Evolutionary conservation across 2,888 invertebrate genomes (phyloP).

Genomic region (Boloria euphrosyne): DNA sequence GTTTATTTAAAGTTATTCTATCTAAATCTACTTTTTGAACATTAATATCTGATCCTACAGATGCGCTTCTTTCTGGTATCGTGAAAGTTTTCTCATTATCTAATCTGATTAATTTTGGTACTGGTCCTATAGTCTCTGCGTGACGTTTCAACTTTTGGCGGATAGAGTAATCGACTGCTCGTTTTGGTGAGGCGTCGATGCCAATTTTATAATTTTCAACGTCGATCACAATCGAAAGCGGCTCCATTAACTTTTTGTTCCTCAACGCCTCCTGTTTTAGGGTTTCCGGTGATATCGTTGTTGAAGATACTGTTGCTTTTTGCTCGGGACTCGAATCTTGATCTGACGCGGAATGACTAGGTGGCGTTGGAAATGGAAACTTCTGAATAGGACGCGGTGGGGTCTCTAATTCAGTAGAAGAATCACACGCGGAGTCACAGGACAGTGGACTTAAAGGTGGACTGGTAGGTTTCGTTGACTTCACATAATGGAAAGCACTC

Average conservation of each 20-base stretch:
- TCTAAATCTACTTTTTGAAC: conserved; percentile 39
- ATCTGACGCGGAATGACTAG: conserved; percentile 82
- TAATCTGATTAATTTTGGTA: conserved; percentile 58
- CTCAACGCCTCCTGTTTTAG: conserved; percentile 62
- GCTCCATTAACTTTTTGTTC: conserved; percentile 71
- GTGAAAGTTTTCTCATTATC: conserved; percentile 50
- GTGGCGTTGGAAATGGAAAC: conserved; percentile 81
- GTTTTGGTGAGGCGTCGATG: conserved; percentile 74
- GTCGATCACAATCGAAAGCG: conserved; percentile 74
- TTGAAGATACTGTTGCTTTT: conserved; percentile 79
- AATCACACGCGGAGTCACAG: conserved; percentile 86
- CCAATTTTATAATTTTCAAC: conserved; percentile 78
- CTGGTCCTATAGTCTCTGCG: conserved; percentile 59
- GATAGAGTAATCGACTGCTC: conserved; percentile 75
- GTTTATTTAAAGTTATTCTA: conserved; percentile 41
- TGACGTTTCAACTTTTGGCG: conserved; percentile 70
- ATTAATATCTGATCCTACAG: conserved; percentile 30
- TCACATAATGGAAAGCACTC: conserved; percentile 73
- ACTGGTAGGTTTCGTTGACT: conserved; percentile 77
- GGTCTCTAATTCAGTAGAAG: conserved; percentile 78
- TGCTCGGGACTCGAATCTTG: conserved; percentile 79
- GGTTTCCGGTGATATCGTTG: conserved; percentile 76
- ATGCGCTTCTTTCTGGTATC: conserved; percentile 40
- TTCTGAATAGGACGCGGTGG: conserved; percentile 75
- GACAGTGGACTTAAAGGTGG: conserved; percentile 88